Base-by-base conservation (phyloP, 2,888 invertebrate genomes). In the Volucella zonaria region DNA sequence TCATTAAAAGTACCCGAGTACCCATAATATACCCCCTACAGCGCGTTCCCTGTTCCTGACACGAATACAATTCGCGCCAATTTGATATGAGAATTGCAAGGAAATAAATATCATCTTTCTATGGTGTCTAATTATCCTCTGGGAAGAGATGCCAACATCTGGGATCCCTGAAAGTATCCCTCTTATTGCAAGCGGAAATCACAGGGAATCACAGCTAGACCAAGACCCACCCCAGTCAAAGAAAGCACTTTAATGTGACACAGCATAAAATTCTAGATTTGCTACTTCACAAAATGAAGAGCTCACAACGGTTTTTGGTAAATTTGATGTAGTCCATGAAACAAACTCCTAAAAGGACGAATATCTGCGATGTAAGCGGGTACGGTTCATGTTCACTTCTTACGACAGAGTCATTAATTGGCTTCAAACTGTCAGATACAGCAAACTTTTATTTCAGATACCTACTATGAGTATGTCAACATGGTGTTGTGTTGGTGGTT, bases 401-500 rank as follows among this genome's bases (percentile, higher is more conserved):
- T 18, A 8, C 51, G 56, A 11, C 40, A 11, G 49, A 77, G 78
- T 49, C 78, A 45, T 82, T 82, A 82, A 82, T 82, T 82, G 82
- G 82, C 82, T 61, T 82, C 82, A 66, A 74, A 52, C 58, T 82
- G 82, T 82, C 82, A 58, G 47, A 31, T 70, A 45, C 82, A 82
- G 74, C 10, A 18, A 68, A 62, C 54, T 64, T 76, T 58, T 64
- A 64, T 73, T 77, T 59, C 54, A 9, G 31, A 42, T n/a, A n/a
- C n/a, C 54, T 51, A 64, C 38, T 18, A 18, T 2, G 18, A 18
- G 18, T 56, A 70, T 51, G 31, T 31, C 31, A 31, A 31, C 18
- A 51, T 51, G 45, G 45, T 12, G 54, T 18, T 68, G 62, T 56
- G 70, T 45, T 59, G 40, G 56, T 12, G 42, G 47, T 38, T 45